Percentiles rank a stretch among this genome's conserved stretches.
Evolutionary conservation across 92 coral and sea anemone species (phyloP).

Genomic region (Siderastrea radians): DNA sequence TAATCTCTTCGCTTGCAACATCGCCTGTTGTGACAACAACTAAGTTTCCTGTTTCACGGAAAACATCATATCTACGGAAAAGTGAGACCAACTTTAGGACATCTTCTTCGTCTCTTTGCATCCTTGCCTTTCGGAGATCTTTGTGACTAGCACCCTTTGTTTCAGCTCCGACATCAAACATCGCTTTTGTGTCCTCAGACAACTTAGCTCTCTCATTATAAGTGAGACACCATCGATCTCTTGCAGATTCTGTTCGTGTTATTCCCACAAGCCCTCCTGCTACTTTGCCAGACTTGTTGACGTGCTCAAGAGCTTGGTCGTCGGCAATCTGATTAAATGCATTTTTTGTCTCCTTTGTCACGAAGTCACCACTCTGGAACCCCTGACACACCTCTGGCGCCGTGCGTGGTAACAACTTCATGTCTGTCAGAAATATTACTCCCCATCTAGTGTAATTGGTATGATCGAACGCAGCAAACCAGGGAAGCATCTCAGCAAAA

Average conservation of each 20-base stretch:
- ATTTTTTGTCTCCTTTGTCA: slow-evolving; percentile 61
- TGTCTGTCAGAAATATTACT: slow-evolving; percentile 66
- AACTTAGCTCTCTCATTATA: slow-evolving; percentile 29
- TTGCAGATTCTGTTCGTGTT: too few species aligned
- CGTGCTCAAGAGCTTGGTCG: slow-evolving; percentile 79
- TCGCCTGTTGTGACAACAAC: too few species aligned
- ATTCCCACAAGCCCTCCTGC: slow-evolving; percentile 72
- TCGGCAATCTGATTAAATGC: slow-evolving; percentile 63
- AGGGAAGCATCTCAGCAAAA: slow-evolving; percentile 81
- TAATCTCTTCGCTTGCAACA: too few species aligned
- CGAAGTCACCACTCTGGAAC: too few species aligned
- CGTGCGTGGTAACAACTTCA: slow-evolving; percentile 61
- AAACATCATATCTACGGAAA: too few species aligned
- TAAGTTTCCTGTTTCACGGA: too few species aligned
- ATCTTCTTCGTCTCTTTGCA: too few species aligned
- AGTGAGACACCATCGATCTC: slow-evolving; percentile 80
- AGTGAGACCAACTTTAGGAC: too few species aligned
- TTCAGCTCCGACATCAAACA: slow-evolving; percentile 48
- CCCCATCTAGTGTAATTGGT: slow-evolving; percentile 80
- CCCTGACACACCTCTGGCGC: slow-evolving; percentile 75
- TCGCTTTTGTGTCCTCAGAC: slow-evolving; percentile 72
- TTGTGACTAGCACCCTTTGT: too few species aligned
- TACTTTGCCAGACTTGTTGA: slow-evolving; percentile 54
- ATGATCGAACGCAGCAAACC: slow-evolving; percentile 75
- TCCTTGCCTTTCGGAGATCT: too few species aligned